Conservation (phyloP, 2,888 invertebrate genomes). For the Coleophora deauratella region DNA sequence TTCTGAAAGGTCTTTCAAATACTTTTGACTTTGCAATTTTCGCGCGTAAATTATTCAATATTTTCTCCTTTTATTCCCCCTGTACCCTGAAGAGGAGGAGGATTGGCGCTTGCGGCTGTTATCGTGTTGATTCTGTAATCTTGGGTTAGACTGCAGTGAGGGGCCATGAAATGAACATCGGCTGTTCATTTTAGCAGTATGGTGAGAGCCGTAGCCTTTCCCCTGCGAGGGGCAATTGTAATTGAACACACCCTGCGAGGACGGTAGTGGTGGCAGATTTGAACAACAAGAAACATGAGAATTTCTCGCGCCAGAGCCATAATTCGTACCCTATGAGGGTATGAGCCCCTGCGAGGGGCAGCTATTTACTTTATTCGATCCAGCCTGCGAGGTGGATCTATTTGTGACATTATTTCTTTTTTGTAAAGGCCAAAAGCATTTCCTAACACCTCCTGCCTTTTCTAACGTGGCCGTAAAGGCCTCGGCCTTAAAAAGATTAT, state of each 20-base stretch:
- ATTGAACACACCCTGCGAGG: constrained; percentile 8
- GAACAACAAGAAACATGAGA: background rate
- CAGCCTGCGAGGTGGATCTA: constrained; percentile 1
- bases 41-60: no score
- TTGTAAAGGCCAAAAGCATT: constrained; percentile 8
- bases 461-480: constrained; percentile 8
- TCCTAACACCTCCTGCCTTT: constrained; percentile 8
- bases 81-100: background rate
- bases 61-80: constrained; percentile 3
- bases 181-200: background rate
- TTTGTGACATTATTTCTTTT: constrained; percentile 3
- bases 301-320: background rate
- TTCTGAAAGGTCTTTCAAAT: no score
- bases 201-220: no score
- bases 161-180: constrained; percentile 5
- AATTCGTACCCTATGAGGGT: constrained; percentile 10
- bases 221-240: background rate
- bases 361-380: constrained; percentile 1
- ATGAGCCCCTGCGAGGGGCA: constrained; percentile 10
- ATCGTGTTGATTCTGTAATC: background rate
- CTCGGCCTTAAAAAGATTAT: constrained; percentile 8
- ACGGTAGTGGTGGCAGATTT: no score
- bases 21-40: no score
- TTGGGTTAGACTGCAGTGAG: background rate
- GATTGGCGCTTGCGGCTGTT: background rate